Evolutionary conservation across 2,888 invertebrate species (phyloP).

Genomic region (Eucriotettix oculatus): DNA sequence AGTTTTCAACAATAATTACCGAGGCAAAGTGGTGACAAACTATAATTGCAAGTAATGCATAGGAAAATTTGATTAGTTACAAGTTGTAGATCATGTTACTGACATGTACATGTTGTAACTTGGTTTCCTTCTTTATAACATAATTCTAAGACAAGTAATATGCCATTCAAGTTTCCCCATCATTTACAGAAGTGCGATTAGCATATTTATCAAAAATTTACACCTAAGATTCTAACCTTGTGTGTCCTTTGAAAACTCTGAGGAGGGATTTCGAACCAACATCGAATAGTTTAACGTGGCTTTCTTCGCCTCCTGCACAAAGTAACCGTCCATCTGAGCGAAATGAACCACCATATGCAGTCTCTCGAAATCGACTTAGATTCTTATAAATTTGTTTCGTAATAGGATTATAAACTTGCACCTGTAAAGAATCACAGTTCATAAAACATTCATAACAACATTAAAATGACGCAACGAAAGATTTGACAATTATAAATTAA

Average conservation of each 20-base stretch:
- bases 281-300: slow-evolving; percentile 75
- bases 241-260: slow-evolving; percentile 72
- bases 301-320: slow-evolving; percentile 82
- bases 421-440: slow-evolving; percentile 17
- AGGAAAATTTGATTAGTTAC: too few relatives aligned
- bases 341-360: slow-evolving; percentile 72
- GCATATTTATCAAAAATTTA: too few relatives aligned
- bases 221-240: slow-evolving; percentile 25
- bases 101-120: too few relatives aligned
- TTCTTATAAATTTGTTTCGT: slow-evolving; percentile 69
- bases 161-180: too few relatives aligned
- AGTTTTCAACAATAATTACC: too few relatives aligned
- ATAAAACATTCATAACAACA: not conserved
- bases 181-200: too few relatives aligned
- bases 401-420: slow-evolving; percentile 67
- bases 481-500: slow-evolving; percentile 21
- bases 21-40: too few relatives aligned
- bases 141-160: too few relatives aligned
- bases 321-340: slow-evolving; percentile 66
- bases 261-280: slow-evolving; percentile 64
- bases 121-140: too few relatives aligned
- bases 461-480: too few relatives aligned
- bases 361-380: slow-evolving; percentile 64
- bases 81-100: too few relatives aligned
- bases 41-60: too few relatives aligned